Evolutionary conservation across 2,113 vertebrate genomes (phyloP).

Genomic region (Ceratotherium simum): DNA sequence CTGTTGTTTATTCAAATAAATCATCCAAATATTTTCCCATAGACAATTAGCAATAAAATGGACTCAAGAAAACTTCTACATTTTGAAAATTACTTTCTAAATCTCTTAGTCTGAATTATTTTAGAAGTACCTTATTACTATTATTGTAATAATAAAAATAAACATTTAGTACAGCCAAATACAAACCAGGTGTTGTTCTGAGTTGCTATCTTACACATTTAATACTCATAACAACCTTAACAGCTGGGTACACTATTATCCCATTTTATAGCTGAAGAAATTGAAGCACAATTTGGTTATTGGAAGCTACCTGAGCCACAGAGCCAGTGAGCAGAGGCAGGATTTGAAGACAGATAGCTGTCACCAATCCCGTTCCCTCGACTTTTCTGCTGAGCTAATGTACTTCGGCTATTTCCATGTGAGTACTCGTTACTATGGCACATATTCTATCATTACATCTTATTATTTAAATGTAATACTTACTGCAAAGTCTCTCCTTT

Average conservation of each 20-base stretch:
- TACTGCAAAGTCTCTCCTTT: not conserved
- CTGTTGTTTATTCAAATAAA: conserved; percentile 10
- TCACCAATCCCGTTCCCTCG: not conserved
- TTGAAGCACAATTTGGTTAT: not conserved
- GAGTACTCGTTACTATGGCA: not conserved
- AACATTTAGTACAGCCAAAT: not conserved
- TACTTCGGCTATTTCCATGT: not conserved
- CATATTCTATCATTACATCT: not conserved
- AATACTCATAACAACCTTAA: not conserved
- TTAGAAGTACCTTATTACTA: conserved; percentile 1
- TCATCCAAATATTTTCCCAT: not conserved
- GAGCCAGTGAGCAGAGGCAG: not conserved
- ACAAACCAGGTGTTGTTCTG: not conserved
- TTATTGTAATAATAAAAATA: not conserved
- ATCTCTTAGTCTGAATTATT: not conserved
- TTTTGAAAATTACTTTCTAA: not conserved
- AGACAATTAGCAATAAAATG: not conserved
- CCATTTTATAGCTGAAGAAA: not conserved
- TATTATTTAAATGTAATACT: not conserved
- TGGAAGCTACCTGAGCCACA: not conserved
- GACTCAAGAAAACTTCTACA: not conserved
- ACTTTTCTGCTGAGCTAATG: not conserved
- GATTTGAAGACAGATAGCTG: not conserved
- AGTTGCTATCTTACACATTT: not conserved
- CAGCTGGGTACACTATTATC: too few species aligned